Percentiles rank a stretch among this genome's conserved stretches.
phyloP scores from a whole-genome alignment of 2,113 vertebrate genomes.

The Macaca nemestrina region DNA sequence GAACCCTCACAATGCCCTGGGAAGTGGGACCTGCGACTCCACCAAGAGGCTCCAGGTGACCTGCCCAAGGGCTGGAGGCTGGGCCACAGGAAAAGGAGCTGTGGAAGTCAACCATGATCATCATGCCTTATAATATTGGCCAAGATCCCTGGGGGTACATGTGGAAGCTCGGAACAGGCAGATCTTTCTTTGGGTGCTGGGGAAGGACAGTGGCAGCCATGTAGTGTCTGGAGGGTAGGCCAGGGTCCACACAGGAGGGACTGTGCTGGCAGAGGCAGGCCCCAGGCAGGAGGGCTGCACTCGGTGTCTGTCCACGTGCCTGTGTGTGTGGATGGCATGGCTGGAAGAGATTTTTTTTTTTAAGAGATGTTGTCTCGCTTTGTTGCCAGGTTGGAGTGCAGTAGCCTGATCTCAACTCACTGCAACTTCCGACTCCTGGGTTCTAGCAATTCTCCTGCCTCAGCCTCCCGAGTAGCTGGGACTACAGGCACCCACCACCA shows the following conservation, averaged over 20 bases:
- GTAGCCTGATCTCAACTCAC: no score
- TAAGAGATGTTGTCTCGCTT: no score
- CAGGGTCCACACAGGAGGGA: neutral
- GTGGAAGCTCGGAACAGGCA: neutral
- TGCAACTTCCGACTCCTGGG: no score
- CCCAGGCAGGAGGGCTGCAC: neutral
- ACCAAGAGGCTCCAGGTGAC: neutral
- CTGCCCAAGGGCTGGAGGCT: neutral
- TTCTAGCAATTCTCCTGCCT: no score
- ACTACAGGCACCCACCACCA: accelerated
- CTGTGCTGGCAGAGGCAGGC: accelerated
- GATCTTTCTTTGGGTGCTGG: neutral
- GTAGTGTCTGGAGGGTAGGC: neutral
- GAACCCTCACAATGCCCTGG: neutral
- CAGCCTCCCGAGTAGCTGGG: no score
- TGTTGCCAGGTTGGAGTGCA: no score
- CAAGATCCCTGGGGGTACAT: neutral
- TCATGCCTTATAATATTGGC: neutral
- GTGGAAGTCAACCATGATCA: neutral
- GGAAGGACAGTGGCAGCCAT: neutral
- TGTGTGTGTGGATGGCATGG: accelerated
- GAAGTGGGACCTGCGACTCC: neutral
- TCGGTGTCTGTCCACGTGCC: neutral
- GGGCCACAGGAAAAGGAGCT: neutral
- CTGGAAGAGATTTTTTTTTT: neutral